These are phyloP conservation scores for Autographa gamma DNA, from an alignment of 2,888 invertebrate genomes.

Conservation along the genomic window DNA sequence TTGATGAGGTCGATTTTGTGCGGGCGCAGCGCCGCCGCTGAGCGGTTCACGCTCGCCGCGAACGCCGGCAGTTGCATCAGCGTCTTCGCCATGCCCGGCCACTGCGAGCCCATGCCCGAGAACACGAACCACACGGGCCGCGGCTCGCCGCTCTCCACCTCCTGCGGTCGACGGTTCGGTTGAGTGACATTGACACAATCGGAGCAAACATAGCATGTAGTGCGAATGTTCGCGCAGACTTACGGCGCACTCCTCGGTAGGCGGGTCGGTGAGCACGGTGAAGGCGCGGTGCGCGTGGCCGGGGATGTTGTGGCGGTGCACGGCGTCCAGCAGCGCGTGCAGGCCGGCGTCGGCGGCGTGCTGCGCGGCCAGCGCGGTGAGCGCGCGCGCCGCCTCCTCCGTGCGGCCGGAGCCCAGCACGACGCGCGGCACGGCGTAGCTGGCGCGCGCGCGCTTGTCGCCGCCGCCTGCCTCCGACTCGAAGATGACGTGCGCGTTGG, in stretches of 20 bases:
- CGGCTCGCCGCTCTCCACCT: conserved; percentile 81
- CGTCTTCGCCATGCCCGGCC: conserved; percentile 98
- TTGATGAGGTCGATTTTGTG: conserved; percentile 95
- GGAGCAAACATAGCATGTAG: neutral
- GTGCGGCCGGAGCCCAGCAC: conserved; percentile 96
- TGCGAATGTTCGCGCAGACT: conserved; percentile 35
- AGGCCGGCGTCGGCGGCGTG: conserved; percentile 92
- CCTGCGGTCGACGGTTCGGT: conserved; percentile 57
- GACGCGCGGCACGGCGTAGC: conserved; percentile 80
- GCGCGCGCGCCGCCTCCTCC: conserved; percentile 91
- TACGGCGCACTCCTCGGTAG: conserved; percentile 64
- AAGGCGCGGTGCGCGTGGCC: conserved; percentile 96
- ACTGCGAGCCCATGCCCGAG: conserved; percentile 99
- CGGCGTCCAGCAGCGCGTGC: conserved; percentile 92
- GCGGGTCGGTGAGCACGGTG: conserved; percentile 87
- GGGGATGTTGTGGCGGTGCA: conserved; percentile 91
- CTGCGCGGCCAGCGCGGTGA: conserved; percentile 90
- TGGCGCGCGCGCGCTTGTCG: conserved; percentile 86
- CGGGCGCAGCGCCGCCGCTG: conserved; percentile 93
- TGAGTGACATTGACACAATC: neutral
- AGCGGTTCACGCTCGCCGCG: conserved; percentile 92
- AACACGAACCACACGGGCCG: conserved; percentile 98
- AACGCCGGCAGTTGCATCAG: conserved; percentile 95
- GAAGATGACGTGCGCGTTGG: conserved; percentile 97
- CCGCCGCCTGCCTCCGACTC: conserved; percentile 91